A percentile compares a stretch with the other conserved stretches of the same genome.
Evolutionary conservation across 2,797 vertebrate genomes (phyloP).

Genomic region (Choloepus didactylus): DNA sequence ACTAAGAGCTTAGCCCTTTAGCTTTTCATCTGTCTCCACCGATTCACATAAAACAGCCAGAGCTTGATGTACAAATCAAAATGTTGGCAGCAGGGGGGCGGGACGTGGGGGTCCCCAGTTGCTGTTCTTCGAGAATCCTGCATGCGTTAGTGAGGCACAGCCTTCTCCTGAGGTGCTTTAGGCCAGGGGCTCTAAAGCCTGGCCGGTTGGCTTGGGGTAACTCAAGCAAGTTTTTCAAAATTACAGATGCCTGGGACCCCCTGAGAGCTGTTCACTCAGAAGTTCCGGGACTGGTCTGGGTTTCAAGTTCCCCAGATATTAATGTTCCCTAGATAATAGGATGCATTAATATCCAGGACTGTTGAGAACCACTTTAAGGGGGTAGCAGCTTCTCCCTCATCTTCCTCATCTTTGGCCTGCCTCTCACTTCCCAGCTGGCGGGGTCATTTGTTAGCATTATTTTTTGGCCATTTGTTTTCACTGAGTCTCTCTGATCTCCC

Average conservation of each 20-base stretch:
- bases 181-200: background rate
- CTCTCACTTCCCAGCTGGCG: background rate
- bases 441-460: background rate
- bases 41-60: background rate
- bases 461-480: background rate
- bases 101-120: too few relatives aligned
- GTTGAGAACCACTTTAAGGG: background rate
- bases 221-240: too few relatives aligned
- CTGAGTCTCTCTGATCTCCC: background rate
- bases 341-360: too few relatives aligned
- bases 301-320: background rate
- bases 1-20: background rate
- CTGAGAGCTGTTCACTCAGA: background rate
- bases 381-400: background rate
- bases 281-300: background rate
- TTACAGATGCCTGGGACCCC: background rate
- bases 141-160: accelerated
- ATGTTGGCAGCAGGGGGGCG: accelerated
- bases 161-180: background rate
- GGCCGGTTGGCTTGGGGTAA: background rate
- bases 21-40: background rate
- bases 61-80: background rate
- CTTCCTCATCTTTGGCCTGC: background rate
- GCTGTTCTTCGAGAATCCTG: background rate
- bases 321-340: too few relatives aligned